Conservation (phyloP, 2,797 vertebrate species). For the Nyctibius grandis region DNA sequence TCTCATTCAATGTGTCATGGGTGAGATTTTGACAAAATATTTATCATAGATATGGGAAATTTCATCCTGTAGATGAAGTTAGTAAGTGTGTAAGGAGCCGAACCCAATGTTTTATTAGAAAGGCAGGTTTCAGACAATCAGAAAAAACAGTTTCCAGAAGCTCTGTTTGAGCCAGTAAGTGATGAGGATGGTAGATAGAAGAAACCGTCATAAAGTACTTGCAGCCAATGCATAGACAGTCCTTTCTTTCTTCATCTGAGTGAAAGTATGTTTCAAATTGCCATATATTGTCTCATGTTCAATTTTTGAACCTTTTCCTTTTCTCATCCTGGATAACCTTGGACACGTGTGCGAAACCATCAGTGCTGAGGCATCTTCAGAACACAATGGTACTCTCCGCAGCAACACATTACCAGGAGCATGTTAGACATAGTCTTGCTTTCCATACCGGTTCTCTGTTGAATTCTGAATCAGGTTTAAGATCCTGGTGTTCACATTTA, state of each 20-base stretch:
- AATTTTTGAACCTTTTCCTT: neutral
- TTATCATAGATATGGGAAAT: neutral
- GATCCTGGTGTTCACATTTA: neutral
- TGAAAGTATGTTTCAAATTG: neutral
- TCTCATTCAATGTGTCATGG: neutral
- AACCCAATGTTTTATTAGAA: neutral
- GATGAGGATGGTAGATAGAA: neutral
- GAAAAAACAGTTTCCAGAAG: neutral
- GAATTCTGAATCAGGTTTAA: neutral
- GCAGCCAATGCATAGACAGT: neutral
- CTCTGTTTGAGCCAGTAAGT: neutral
- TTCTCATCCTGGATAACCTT: neutral
- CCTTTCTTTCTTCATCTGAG: neutral
- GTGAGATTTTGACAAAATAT: neutral
- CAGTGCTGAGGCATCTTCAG: neutral
- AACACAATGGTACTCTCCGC: neutral
- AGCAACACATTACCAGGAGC: rapidly evolving
- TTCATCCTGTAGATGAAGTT: neutral
- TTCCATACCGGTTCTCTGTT: neutral
- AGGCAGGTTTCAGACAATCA: neutral
- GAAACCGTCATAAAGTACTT: neutral
- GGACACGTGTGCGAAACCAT: neutral
- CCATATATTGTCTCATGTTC: neutral
- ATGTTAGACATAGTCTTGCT: neutral
- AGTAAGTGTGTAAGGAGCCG: neutral